Evolutionary conservation across 2,888 invertebrate species (phyloP).

Genomic region (Scotopteryx bipunctaria): DNA sequence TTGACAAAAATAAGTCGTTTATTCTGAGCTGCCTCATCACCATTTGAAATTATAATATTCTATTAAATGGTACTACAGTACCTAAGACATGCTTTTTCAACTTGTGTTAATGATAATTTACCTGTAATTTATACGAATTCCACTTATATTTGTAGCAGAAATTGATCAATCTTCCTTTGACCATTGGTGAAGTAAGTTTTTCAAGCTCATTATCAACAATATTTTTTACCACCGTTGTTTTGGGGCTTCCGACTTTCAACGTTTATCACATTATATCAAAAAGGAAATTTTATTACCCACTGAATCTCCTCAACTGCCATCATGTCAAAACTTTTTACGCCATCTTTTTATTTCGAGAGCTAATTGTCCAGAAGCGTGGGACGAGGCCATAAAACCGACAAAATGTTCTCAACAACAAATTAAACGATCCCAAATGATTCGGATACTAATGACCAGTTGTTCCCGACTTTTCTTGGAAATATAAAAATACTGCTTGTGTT

Average conservation of each 20-base stretch:
- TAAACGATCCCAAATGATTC: slow-evolving; percentile 57
- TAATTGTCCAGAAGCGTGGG: slow-evolving; percentile 58
- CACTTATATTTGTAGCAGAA: too few relatives aligned
- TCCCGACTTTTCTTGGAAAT: slow-evolving; percentile 25
- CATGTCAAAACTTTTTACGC: slow-evolving; percentile 47
- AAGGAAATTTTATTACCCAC: slow-evolving; percentile 40
- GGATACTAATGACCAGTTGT: slow-evolving; percentile 49
- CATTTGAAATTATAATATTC: too few relatives aligned
- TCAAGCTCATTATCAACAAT: too few relatives aligned
- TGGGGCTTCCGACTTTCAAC: not conserved
- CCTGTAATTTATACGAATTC: too few relatives aligned
- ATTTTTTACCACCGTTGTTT: not conserved
- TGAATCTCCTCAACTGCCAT: slow-evolving; percentile 41
- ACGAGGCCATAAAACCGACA: slow-evolving; percentile 49
- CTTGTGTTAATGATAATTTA: too few relatives aligned
- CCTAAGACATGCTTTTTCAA: too few relatives aligned
- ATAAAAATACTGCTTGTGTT: slow-evolving; percentile 12
- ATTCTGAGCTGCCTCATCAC: too few relatives aligned
- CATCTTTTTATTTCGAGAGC: slow-evolving; percentile 54
- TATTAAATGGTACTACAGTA: too few relatives aligned
- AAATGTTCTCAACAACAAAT: slow-evolving; percentile 58
- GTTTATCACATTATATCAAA: slow-evolving; percentile 12
- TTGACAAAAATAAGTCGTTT: too few relatives aligned
- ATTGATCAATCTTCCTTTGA: too few relatives aligned
- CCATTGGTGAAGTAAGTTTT: too few relatives aligned